Percentiles rank a stretch among this genome's conserved stretches.
These are phyloP conservation scores for Macrocentrus cingulum DNA, from an alignment of 1,140 invertebrate genomes.

Conservation along the genomic window DNA sequence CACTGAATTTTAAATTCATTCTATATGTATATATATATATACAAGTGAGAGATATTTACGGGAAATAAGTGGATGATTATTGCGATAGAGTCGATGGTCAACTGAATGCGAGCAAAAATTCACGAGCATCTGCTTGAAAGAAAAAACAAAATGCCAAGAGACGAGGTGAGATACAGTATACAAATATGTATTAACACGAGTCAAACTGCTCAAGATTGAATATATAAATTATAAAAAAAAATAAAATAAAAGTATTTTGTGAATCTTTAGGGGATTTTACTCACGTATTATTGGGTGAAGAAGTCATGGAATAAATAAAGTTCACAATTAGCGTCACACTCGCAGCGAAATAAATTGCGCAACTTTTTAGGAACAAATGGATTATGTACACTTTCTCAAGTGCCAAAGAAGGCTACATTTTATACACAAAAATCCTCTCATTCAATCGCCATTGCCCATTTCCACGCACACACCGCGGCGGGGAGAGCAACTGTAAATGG, in stretches of 20 bases:
- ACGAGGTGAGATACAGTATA: not conserved
- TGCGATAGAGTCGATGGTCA: constrained; percentile 3
- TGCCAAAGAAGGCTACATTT: constrained; percentile 22
- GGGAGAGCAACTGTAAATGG: constrained; percentile 1
- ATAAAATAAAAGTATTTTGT: constrained; percentile 2
- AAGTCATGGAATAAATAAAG: constrained; percentile 52
- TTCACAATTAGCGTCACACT: constrained; percentile 33
- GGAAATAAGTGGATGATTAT: constrained; percentile 14
- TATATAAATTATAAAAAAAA: constrained; percentile 13
- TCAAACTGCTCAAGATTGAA: not conserved
- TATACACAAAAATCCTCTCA: constrained; percentile 18
- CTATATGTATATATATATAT: not conserved
- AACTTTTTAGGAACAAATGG: constrained; percentile 10
- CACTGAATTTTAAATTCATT: not conserved
- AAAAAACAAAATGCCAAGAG: not conserved
- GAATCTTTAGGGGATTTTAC: too few species aligned
- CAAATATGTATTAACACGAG: constrained; percentile 8
- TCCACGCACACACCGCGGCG: constrained; percentile 4
- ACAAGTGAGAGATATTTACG: too few species aligned
- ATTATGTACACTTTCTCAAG: too few species aligned
- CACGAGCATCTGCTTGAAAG: constrained; percentile 6
- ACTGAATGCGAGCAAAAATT: constrained; percentile 18
- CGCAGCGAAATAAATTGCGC: constrained; percentile 30
- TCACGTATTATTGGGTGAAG: constrained; percentile 50
- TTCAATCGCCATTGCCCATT: constrained; percentile 15